Base-by-base conservation (phyloP, 2,888 invertebrate species). In the Busseola fusca region DNA sequence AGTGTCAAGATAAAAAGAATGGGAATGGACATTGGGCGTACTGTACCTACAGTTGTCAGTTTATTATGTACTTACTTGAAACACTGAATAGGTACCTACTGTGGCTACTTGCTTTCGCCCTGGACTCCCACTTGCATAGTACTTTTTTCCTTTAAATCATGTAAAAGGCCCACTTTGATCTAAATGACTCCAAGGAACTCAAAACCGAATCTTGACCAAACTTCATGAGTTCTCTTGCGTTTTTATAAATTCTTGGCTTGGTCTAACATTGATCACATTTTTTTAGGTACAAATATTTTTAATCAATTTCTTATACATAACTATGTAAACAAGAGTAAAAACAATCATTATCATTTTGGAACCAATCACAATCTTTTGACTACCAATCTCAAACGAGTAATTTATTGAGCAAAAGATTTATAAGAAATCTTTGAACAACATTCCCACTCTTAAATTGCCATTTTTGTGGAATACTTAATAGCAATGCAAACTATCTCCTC, bases 1-100 rank as follows among this genome's bases (percentile, higher is more conserved):
- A 72, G 37, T 48, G 73, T 58, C 48, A 74, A 74, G 34, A 27
- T n/a, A 18, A 7, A 37, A 57, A 34, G 4, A 18, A 40, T n/a
- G n/a, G 40, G 10, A 54, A 66, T n/a, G 12, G 18, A 9, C 18
- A 25, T 34, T 48, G 45, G 7, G 3, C 27, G 1, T 16, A 42
- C 21, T 21, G 7, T 27, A 18, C n/a, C 48, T 5, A 34, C 34
- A 34, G 48, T n/a, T 48, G n/a, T 48, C 16, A 45, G 12, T 12
- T 45, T 45, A 63, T 1, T n/a, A 40, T 10, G 7, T 37, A 68
- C 21, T 50, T 69, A 68, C 25, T 69, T 69, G n/a, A 12, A 50
- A 5, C 14, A 27, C 50, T 50, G 27, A 27, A 3, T 25, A 42
- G 0, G 30, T 42, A n/a, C 10, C 12, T 40, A 37, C 45, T 45